phyloP scores from a whole-genome alignment of 2,797 vertebrate species.

The Holocentrus rufus region DNA sequence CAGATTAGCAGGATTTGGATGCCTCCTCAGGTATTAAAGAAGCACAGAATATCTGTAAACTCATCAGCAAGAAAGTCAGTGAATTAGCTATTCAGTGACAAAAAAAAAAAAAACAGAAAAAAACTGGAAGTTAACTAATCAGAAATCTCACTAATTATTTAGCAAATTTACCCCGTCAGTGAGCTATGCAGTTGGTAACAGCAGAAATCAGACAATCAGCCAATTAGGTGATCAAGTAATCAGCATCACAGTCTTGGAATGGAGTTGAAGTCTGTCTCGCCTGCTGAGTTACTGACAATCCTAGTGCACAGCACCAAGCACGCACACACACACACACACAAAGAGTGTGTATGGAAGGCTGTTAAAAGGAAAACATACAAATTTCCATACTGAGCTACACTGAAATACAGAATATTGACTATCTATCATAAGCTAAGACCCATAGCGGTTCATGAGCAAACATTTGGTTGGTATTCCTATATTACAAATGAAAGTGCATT shows the following conservation, averaged over 20 bases:
- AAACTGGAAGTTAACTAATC: too few species aligned
- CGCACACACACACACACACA: not conserved
- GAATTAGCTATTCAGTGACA: too few species aligned
- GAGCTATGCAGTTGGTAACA: not conserved
- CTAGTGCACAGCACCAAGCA: not conserved
- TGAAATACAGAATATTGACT: too few species aligned
- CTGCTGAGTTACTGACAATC: not conserved
- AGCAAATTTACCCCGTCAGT: not conserved
- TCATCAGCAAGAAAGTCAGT: not conserved
- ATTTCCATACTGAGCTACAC: too few species aligned
- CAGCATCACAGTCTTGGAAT: slow-evolving; percentile 7
- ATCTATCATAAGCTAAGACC: too few species aligned
- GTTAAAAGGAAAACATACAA: too few species aligned
- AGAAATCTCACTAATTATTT: not conserved
- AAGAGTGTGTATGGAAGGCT: not conserved
- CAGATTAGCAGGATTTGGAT: slow-evolving; percentile 35
- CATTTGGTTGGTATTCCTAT: too few species aligned
- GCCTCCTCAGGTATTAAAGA: slow-evolving; percentile 26
- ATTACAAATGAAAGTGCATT: too few species aligned
- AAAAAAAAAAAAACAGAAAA: not conserved
- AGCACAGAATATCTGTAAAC: not conserved
- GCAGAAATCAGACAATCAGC: not conserved
- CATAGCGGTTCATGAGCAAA: too few species aligned
- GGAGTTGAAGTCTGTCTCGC: not conserved
- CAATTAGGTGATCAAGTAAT: not conserved